Conservation (phyloP, 2,888 invertebrate genomes). For the Phoenoteleia sp. region DNA sequence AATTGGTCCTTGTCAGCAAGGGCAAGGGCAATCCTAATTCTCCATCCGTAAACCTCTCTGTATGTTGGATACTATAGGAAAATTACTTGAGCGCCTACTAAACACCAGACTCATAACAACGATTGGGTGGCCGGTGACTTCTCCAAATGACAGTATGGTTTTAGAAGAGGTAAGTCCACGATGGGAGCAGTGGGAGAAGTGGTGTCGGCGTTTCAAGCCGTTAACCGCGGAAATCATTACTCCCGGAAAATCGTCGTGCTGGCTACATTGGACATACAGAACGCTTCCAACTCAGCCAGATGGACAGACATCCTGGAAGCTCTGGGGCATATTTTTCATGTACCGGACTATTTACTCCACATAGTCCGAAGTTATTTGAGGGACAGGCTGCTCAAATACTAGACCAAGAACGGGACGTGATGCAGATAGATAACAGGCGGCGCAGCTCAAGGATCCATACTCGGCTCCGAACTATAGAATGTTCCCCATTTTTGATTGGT, state of each 20-base stretch:
- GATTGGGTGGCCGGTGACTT: too few relatives aligned
- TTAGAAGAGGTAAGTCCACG: too few relatives aligned
- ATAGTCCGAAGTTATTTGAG: constrained; percentile 33
- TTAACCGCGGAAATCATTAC: constrained; percentile 33
- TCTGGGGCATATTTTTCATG: constrained; percentile 66
- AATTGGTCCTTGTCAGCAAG: too few relatives aligned
- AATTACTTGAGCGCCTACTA: too few relatives aligned
- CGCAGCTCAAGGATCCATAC: neutral
- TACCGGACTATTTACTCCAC: constrained; percentile 60
- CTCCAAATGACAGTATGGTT: too few relatives aligned
- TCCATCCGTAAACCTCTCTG: too few relatives aligned
- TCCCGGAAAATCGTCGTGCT: constrained; percentile 61
- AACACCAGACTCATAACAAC: too few relatives aligned
- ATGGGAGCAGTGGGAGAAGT: constrained; percentile 64
- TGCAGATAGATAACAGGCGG: neutral
- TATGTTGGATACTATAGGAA: too few relatives aligned
- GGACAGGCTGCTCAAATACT: neutral
- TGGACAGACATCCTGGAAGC: constrained; percentile 65
- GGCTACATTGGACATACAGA: constrained; percentile 49
- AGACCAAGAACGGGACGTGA: neutral
- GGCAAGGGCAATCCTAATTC: too few relatives aligned
- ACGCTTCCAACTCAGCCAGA: constrained; percentile 65
- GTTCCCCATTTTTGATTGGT: neutral
- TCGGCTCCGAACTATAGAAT: neutral
- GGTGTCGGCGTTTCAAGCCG: constrained; percentile 27